Base-by-base conservation (phyloP, 2,113 vertebrate species). In the Lepus americanus region DNA sequence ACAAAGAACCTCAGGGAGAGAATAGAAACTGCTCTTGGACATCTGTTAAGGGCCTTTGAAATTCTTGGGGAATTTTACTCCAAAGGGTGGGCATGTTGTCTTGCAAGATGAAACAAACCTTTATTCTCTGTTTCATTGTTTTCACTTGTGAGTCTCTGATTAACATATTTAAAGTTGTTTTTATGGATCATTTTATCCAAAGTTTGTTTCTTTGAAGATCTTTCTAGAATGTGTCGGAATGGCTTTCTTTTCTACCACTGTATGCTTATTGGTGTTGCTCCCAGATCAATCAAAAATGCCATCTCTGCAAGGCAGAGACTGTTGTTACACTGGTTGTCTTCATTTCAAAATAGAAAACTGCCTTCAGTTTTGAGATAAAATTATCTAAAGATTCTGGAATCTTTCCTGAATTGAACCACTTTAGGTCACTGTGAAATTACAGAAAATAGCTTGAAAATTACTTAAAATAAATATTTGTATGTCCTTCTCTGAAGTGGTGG, bases 111-210 rank as follows among this genome's bases (percentile, higher is more conserved):
- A 89, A 83, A 88, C 23, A 63, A 89, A 39, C 22, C 17, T 29
- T 82, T 59, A 6, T 2, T 12, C 61, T 74, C 11, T 77, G 69
- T 96, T 90, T 94, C 16, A 4, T 51, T 78, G 6, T 72, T 92
- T 93, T 84, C 25, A 49, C 11, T 78, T 92, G 16, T 83, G 51
- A 82, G 74, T 67, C 33, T 72, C 61, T 61, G 63, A 83, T 86
- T 59, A 90, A 81, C 91, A 94, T 59, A 77, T 63, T 76, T 67
- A 36, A 72, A 76, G 13, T 78, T 44, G 53, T 78, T 25, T 93
- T 90, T 89, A 49, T 85, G 19, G 12, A 73, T 72, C 33, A 61
- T 80, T 61, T 72, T 53, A 72, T 63, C 33, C 27, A 51, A 64
- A 44, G 9, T 82, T 95, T 86, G 4, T 13, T 79, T 20, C 63